Percentiles rank a stretch among this genome's conserved stretches.
These are phyloP conservation scores for Aix galericulata DNA, from an alignment of 2,113 vertebrate species.

Conservation along the genomic window DNA sequence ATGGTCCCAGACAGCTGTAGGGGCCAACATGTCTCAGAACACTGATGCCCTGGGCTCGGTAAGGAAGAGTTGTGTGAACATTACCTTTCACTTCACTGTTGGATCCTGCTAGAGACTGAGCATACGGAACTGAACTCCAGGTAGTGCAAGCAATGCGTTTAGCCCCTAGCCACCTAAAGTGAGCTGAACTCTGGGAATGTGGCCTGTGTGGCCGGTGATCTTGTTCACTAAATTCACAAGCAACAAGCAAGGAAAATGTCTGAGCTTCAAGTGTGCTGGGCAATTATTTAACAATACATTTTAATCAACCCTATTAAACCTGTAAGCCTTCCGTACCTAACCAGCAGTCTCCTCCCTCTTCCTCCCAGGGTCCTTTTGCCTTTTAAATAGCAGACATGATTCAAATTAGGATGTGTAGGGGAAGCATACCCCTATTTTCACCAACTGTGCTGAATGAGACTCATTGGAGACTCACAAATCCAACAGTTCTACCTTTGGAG, in stretches of 20 bases:
- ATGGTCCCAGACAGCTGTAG: not conserved
- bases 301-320: not conserved
- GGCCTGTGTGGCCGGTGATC: not conserved
- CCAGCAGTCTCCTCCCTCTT: not conserved
- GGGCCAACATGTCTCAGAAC: not conserved
- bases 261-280: not conserved
- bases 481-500: not conserved
- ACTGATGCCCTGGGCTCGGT: not conserved
- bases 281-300: not conserved
- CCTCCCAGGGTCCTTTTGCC: not conserved
- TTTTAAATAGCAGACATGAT: not conserved
- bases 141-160: not conserved
- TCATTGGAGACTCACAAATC: not conserved
- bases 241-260: not conserved
- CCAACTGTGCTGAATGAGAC: not conserved
- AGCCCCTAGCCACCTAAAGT: not conserved
- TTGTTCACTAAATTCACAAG: not conserved
- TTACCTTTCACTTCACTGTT: not conserved
- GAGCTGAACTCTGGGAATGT: not conserved
- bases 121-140: not conserved
- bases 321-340: not conserved
- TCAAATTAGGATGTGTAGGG: not conserved
- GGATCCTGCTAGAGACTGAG: not conserved
- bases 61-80: not conserved
- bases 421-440: not conserved